A percentile compares a stretch with the other conserved stretches of the same genome.
Conservation (phyloP, 2,888 invertebrate species). For the Chymomyza amoena region DNA sequence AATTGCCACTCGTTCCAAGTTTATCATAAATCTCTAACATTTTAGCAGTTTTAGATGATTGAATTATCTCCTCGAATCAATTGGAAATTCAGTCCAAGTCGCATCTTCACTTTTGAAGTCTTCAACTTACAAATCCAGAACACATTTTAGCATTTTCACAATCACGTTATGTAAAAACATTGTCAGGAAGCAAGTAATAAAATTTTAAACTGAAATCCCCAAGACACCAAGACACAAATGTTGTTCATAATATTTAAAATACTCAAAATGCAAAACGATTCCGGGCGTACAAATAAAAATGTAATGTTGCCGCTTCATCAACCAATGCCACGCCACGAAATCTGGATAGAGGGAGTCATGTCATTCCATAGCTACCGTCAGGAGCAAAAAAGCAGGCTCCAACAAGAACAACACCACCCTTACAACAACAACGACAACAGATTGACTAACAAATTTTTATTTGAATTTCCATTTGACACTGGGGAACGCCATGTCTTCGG, state of each 20-base stretch:
- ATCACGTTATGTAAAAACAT: constrained; percentile 48
- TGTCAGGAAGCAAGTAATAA: constrained; percentile 37
- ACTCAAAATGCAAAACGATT: constrained; percentile 71
- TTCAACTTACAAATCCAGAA: constrained; percentile 46
- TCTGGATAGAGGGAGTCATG: neutral
- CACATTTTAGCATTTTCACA: constrained; percentile 55
- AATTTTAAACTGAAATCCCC: constrained; percentile 29
- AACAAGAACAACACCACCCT: neutral
- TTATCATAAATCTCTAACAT: too few relatives aligned
- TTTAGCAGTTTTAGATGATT: too few relatives aligned
- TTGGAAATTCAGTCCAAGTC: too few relatives aligned
- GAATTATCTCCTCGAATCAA: too few relatives aligned
- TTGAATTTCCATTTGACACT: constrained; percentile 59
- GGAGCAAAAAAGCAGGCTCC: neutral
- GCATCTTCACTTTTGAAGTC: neutral
- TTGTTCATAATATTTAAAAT: constrained; percentile 60
- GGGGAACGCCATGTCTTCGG: constrained; percentile 18
- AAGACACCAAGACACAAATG: constrained; percentile 17
- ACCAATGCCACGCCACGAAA: neutral
- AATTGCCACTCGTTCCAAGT: constrained; percentile 45
- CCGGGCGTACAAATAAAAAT: constrained; percentile 63
- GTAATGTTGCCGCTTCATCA: constrained; percentile 54
- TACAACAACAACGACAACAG: constrained; percentile 22
- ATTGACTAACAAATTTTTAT: neutral
- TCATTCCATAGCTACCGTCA: neutral